phyloP scores from a whole-genome alignment of 2,888 invertebrate species.

The Andricus quercusramuli region DNA sequence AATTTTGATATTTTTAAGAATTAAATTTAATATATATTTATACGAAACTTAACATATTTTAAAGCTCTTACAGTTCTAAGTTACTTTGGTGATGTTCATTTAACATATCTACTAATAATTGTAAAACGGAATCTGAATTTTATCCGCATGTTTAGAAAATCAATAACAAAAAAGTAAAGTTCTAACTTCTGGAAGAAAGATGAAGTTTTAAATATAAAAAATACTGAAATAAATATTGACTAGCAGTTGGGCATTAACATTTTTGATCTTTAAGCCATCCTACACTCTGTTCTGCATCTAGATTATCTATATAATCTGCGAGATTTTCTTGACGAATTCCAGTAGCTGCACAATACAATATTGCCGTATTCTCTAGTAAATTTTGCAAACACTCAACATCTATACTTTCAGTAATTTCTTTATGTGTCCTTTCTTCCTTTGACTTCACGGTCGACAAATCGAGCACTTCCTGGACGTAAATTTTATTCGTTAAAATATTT shows the following conservation, averaged over 20 bases:
- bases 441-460: constrained; percentile 51
- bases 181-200: not conserved
- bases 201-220: not conserved
- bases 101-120: no score
- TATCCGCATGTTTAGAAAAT: no score
- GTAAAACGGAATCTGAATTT: no score
- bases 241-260: not conserved
- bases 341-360: constrained; percentile 73
- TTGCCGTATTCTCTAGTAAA: constrained; percentile 71
- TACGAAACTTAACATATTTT: no score
- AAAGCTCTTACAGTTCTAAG: no score
- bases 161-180: not conserved
- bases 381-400: constrained; percentile 60
- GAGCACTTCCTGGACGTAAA: constrained; percentile 46
- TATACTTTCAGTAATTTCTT: constrained; percentile 3
- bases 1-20: no score
- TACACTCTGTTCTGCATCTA: constrained; percentile 66
- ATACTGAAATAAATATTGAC: not conserved
- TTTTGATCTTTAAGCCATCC: constrained; percentile 65
- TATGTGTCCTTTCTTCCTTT: constrained; percentile 40
- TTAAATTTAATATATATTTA: no score
- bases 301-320: constrained; percentile 68
- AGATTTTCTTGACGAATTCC: constrained; percentile 71
- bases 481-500: not conserved
- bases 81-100: no score